Evolutionary conservation across 1,140 invertebrate species (phyloP).

Genomic region (Acyrthosiphon pisum): DNA sequence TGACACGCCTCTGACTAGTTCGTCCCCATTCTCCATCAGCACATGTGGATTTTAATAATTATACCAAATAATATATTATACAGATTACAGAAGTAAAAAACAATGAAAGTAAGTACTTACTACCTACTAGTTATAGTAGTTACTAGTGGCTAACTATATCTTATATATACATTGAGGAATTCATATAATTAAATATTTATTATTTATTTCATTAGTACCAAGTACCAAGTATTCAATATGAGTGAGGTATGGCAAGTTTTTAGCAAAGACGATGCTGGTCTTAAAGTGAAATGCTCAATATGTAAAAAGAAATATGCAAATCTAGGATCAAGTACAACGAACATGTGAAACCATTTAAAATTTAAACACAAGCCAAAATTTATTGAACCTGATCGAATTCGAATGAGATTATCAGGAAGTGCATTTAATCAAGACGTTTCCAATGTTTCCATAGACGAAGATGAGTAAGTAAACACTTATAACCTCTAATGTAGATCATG

Average conservation of each 20-base stretch:
- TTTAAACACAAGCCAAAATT: slow-evolving; percentile 28
- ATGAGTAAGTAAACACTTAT: slow-evolving; percentile 21
- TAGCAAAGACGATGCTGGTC: neutral
- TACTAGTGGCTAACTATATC: no score
- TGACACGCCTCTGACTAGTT: no score
- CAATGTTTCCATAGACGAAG: neutral
- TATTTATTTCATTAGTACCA: no score
- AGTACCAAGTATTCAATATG: neutral
- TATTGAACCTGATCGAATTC: neutral
- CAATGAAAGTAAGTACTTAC: no score
- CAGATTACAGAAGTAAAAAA: no score
- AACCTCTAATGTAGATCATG: neutral
- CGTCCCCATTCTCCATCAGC: no score
- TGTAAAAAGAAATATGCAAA: neutral
- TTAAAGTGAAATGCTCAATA: neutral
- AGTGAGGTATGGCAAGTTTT: slow-evolving; percentile 4
- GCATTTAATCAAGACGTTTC: neutral
- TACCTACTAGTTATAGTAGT: no score
- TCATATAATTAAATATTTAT: no score
- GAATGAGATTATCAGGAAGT: neutral
- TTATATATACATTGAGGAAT: no score
- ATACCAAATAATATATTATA: no score
- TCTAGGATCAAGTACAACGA: neutral
- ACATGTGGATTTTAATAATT: no score
- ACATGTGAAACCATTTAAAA: slow-evolving; percentile 12